Evolutionary conservation across 1,140 invertebrate genomes (phyloP).

Genomic region (Campodea augens): DNA sequence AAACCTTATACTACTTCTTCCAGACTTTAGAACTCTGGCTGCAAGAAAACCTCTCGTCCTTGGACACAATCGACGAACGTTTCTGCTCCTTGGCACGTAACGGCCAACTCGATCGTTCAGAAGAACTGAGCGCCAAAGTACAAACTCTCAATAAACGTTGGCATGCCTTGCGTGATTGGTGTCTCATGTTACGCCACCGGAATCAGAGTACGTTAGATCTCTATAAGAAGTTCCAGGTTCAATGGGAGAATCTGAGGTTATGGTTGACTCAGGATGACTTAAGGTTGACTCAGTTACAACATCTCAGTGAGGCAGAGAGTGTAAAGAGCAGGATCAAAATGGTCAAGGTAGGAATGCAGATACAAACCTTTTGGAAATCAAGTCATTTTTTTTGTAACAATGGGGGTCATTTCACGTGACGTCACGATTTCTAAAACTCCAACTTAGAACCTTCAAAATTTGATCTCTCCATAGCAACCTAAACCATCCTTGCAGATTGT

Average conservation of each 20-base stretch:
- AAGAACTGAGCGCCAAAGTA: conserved; percentile 11
- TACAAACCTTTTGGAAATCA: too few species aligned
- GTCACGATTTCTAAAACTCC: too few species aligned
- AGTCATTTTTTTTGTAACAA: too few species aligned
- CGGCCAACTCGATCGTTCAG: conserved; percentile 4
- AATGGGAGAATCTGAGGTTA: conserved; percentile 41
- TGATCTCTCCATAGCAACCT: too few species aligned
- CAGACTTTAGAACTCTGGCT: too few species aligned
- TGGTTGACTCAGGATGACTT: conserved; percentile 46
- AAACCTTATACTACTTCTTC: too few species aligned
- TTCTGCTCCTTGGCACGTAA: conserved; percentile 8
- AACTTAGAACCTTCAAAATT: too few species aligned
- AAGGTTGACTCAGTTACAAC: conserved; percentile 41
- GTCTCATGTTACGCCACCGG: conserved; percentile 23
- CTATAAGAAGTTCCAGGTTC: conserved; percentile 42
- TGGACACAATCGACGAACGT: conserved; percentile 4
- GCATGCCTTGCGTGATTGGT: conserved; percentile 30
- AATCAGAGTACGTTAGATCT: conserved; percentile 30
- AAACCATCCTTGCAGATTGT: too few species aligned
- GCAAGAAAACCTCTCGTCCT: not conserved
- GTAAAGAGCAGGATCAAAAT: too few species aligned
- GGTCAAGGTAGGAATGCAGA: too few species aligned
- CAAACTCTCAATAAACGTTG: conserved; percentile 34
- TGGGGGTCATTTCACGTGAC: too few species aligned
- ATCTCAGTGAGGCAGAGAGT: conserved; percentile 29